Evolutionary conservation across 2,113 vertebrate genomes (phyloP).

Genomic region (Zosterops lateralis): DNA sequence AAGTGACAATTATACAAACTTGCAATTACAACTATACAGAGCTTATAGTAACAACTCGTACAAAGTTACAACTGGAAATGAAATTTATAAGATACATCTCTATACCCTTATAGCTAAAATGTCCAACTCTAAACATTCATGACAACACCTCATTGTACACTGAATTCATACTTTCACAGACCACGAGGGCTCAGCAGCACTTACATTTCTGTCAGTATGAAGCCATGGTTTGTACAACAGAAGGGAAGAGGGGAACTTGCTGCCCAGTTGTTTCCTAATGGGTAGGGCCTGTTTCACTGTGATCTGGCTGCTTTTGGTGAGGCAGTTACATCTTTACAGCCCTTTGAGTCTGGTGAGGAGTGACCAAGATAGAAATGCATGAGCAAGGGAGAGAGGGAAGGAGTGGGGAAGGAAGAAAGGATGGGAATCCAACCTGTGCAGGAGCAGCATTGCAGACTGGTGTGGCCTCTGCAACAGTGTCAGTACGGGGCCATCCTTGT

Average conservation of each 20-base stretch:
- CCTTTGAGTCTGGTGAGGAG: neutral
- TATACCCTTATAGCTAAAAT: no score
- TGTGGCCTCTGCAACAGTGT: rapidly evolving
- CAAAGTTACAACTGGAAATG: no score
- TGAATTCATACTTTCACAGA: neutral
- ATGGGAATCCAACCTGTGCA: neutral
- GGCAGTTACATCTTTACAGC: neutral
- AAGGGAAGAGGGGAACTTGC: neutral
- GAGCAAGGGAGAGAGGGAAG: rapidly evolving
- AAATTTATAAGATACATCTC: no score
- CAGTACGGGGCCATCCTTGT: rapidly evolving
- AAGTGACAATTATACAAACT: no score
- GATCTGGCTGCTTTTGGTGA: neutral
- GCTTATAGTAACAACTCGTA: no score
- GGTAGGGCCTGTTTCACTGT: neutral
- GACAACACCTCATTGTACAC: neutral
- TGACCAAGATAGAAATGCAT: rapidly evolving
- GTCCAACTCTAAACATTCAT: no score
- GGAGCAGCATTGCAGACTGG: rapidly evolving
- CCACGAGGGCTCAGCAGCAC: neutral
- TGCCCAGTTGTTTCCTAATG: neutral
- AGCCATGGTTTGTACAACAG: neutral
- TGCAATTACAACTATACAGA: no score
- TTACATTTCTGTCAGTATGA: neutral
- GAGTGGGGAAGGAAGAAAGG: no score